A percentile compares a stretch with the other conserved stretches of the same genome.
phyloP scores from a whole-genome alignment of 2,888 invertebrate genomes.

The Anorthoa munda region DNA sequence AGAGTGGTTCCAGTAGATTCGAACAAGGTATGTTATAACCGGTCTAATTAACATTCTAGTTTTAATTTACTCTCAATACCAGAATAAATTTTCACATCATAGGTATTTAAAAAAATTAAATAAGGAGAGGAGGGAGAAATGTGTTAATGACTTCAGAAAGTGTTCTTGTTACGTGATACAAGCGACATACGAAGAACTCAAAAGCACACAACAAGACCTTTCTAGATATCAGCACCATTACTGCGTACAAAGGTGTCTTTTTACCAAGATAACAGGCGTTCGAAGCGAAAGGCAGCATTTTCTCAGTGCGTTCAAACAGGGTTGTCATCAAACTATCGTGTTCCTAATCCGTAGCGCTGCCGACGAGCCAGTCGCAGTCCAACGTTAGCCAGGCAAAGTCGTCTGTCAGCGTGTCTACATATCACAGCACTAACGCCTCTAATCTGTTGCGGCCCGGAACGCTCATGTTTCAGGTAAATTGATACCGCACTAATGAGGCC shows the following conservation, averaged over 20 bases:
- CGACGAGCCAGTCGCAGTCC: conserved; percentile 77
- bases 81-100: not conserved
- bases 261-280: conserved; percentile 35
- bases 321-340: conserved; percentile 67
- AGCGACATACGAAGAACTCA: not conserved
- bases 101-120: not conserved
- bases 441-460: conserved; percentile 84
- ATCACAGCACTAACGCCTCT: conserved; percentile 74
- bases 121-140: not conserved
- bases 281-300: conserved; percentile 24
- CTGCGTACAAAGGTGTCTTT: conserved; percentile 30
- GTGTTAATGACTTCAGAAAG: not conserved
- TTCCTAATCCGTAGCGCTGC: conserved; percentile 66
- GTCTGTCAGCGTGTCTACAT: conserved; percentile 77
- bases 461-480: conserved; percentile 80
- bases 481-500: conserved; percentile 33
- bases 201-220: not conserved
- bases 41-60: not conserved
- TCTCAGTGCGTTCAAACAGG: conserved; percentile 29
- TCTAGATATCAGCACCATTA: conserved; percentile 22
- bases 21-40: conserved; percentile 66
- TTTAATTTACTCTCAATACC: not conserved
- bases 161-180: not conserved
- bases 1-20: conserved; percentile 78
- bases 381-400: conserved; percentile 83